phyloP scores from a whole-genome alignment of 2,113 vertebrate genomes.

The Chrysochloris asiatica region DNA sequence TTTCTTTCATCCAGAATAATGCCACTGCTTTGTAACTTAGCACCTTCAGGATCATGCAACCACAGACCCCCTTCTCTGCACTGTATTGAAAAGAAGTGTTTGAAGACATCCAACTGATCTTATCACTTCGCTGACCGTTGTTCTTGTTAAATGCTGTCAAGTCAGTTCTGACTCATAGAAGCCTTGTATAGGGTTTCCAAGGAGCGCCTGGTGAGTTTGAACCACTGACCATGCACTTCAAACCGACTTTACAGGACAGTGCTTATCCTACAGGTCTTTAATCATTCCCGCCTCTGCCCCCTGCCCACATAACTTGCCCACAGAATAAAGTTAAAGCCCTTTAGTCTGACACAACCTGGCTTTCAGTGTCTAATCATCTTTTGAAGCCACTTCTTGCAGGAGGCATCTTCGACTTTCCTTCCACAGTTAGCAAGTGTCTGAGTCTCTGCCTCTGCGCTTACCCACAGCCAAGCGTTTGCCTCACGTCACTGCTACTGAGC shows the following conservation, averaged over 20 bases:
- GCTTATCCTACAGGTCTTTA: no score
- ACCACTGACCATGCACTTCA: no score
- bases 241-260: no score
- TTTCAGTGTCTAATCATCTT: neutral
- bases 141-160: no score
- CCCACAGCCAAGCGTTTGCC: rapidly evolving
- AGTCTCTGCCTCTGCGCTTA: neutral
- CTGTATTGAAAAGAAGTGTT: neutral
- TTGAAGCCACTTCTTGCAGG: neutral
- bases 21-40: neutral
- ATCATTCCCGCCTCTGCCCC: rapidly evolving
- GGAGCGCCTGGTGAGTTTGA: no score
- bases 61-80: neutral
- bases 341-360: rapidly evolving
- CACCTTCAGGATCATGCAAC: neutral
- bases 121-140: neutral
- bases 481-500: neutral
- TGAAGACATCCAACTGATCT: neutral
- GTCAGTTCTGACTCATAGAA: no score
- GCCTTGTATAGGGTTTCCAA: no score
- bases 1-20: neutral
- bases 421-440: neutral
- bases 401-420: neutral
- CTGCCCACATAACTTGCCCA: neutral
- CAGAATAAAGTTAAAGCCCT: neutral